A percentile compares a stretch with the other conserved stretches of the same genome.
These are phyloP conservation scores for Tragopan temminckii DNA, from an alignment of 2,797 vertebrate species.

Conservation along the genomic window DNA sequence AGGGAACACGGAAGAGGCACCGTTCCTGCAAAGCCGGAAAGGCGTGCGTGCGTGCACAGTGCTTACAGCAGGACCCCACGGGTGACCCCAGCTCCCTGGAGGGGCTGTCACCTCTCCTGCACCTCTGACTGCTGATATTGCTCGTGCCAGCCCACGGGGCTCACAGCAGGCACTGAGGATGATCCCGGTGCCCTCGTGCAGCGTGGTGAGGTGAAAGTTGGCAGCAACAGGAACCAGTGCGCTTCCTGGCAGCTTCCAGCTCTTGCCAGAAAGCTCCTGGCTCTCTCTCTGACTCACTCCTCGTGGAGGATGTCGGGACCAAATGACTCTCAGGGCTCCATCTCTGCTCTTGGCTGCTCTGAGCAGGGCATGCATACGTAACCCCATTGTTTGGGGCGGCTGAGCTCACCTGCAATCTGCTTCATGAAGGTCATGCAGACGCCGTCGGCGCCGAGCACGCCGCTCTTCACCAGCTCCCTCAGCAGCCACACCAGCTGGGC, in stretches of 20 bases:
- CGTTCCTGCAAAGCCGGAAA: background rate
- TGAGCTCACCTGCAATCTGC: constrained; percentile 82
- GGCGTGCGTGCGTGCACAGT: background rate
- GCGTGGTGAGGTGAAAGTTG: rapidly evolving
- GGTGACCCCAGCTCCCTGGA: background rate
- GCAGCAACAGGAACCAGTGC: background rate
- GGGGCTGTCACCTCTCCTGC: background rate
- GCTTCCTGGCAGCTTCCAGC: background rate
- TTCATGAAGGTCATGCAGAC: constrained; percentile 98
- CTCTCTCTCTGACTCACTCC: background rate
- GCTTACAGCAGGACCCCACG: rapidly evolving
- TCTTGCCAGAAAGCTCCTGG: background rate
- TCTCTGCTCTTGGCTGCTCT: background rate
- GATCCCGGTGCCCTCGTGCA: rapidly evolving
- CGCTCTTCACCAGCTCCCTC: constrained; percentile 93
- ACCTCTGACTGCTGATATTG: rapidly evolving
- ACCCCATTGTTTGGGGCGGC: background rate
- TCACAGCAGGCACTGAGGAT: background rate
- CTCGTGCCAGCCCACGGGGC: background rate
- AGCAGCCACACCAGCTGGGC: constrained; percentile 93
- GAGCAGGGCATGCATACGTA: background rate
- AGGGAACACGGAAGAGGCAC: constrained; percentile 14
- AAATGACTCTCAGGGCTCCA: background rate
- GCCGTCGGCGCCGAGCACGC: constrained; percentile 91
- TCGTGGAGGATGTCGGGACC: background rate